Percentiles rank a stretch among this genome's conserved stretches.
Conservation (phyloP, 2,888 invertebrate species). For the Nomada lathburiana region DNA sequence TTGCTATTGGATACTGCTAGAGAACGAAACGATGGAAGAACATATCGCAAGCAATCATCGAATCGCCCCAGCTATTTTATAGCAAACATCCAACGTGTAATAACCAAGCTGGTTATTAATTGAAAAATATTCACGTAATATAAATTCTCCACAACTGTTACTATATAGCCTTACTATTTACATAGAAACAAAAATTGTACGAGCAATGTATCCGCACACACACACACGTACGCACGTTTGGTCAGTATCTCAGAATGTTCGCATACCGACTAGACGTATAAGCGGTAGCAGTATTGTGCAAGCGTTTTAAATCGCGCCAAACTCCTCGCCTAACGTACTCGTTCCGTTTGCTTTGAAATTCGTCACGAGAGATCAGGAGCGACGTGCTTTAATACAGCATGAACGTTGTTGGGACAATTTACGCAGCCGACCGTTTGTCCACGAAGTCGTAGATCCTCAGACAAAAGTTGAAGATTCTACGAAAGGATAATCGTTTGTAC, state of each 20-base stretch:
- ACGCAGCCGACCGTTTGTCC: slow-evolving; percentile 85
- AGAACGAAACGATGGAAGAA: slow-evolving; percentile 73
- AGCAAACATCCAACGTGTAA: slow-evolving; percentile 1
- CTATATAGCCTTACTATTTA: too few relatives aligned
- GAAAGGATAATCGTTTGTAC: not conserved
- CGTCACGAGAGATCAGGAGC: slow-evolving; percentile 65
- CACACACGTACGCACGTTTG: too few relatives aligned
- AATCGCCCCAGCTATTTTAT: not conserved
- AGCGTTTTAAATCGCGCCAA: too few relatives aligned
- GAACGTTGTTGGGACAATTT: slow-evolving; percentile 82
- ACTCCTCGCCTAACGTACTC: too few relatives aligned
- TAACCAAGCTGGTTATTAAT: not conserved
- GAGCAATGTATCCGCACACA: too few relatives aligned
- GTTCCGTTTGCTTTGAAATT: too few relatives aligned
- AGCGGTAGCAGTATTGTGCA: too few relatives aligned
- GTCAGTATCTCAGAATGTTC: too few relatives aligned
- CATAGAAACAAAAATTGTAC: not conserved
- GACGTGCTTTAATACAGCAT: slow-evolving; percentile 62
- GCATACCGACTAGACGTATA: too few relatives aligned
- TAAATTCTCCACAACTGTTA: not conserved
- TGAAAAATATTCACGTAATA: not conserved
- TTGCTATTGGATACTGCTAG: slow-evolving; percentile 75
- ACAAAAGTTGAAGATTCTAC: slow-evolving; percentile 86
- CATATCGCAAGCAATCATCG: slow-evolving; percentile 66
- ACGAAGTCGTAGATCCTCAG: slow-evolving; percentile 85